Evolutionary conservation across 2,888 invertebrate species (phyloP).

Genomic region (Microchrysa polita): DNA sequence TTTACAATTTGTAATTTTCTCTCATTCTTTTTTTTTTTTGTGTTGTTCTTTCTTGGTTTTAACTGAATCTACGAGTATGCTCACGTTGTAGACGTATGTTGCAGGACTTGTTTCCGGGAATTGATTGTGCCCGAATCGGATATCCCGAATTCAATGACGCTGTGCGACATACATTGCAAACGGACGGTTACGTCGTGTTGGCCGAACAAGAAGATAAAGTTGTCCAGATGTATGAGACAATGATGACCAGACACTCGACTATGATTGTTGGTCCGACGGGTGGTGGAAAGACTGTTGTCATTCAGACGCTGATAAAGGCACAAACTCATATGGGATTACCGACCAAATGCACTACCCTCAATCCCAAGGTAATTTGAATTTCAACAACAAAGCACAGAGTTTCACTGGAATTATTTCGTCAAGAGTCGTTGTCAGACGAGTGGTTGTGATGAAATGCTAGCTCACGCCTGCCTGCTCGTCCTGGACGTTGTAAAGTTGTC

Average conservation of each 20-base stretch:
- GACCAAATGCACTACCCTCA: slow-evolving; percentile 83
- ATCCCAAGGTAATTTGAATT: slow-evolving; percentile 73
- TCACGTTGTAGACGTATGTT: slow-evolving; percentile 17
- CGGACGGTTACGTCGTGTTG: slow-evolving; percentile 74
- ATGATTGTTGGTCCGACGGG: slow-evolving; percentile 95
- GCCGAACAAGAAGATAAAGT: slow-evolving; percentile 84
- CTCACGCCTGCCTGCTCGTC: too few relatives aligned
- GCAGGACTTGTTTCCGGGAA: slow-evolving; percentile 87
- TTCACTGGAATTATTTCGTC: background rate
- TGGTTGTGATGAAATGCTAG: too few relatives aligned
- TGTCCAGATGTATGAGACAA: slow-evolving; percentile 91
- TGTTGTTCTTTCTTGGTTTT: slow-evolving; percentile 11
- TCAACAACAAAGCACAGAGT: background rate
- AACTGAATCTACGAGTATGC: background rate
- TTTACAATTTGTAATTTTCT: background rate
- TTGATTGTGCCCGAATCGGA: slow-evolving; percentile 87
- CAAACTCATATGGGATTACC: slow-evolving; percentile 79
- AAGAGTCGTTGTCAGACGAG: background rate
- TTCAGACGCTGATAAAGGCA: slow-evolving; percentile 79
- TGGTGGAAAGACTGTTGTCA: slow-evolving; percentile 89
- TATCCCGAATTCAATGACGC: slow-evolving; percentile 88
- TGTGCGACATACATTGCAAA: slow-evolving; percentile 74
- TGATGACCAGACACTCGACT: slow-evolving; percentile 92
- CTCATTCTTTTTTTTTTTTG: too few relatives aligned
- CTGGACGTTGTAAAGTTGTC: too few relatives aligned